phyloP scores from a whole-genome alignment of 2,113 vertebrate species.

The Chaenogobius annularis region DNA sequence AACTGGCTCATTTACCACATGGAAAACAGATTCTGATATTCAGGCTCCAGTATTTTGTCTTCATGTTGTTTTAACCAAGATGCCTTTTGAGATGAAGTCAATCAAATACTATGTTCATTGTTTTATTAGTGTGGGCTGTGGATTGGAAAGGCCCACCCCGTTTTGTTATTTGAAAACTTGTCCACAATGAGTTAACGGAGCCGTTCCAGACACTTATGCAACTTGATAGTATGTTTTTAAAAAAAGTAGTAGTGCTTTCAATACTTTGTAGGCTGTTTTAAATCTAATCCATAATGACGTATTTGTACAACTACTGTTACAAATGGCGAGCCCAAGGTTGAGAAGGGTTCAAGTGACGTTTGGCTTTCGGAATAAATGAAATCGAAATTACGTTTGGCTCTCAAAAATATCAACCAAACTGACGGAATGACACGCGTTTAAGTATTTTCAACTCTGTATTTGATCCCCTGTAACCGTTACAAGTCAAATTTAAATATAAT shows the following conservation, averaged over 20 bases:
- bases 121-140: slow-evolving; percentile 31
- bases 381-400: too few relatives aligned
- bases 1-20: slow-evolving; percentile 56
- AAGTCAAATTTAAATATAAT: background rate
- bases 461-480: too few relatives aligned
- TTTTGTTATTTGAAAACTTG: slow-evolving; percentile 45
- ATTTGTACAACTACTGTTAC: too few relatives aligned
- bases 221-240: slow-evolving; percentile 40
- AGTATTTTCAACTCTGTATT: too few relatives aligned
- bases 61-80: slow-evolving; percentile 29
- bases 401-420: too few relatives aligned
- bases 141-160: slow-evolving; percentile 35
- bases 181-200: slow-evolving; percentile 43
- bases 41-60: slow-evolving; percentile 32
- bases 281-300: too few relatives aligned
- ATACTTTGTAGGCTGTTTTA: too few relatives aligned
- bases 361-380: too few relatives aligned
- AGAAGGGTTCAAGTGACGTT: too few relatives aligned
- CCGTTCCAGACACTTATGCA: slow-evolving; percentile 67
- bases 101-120: slow-evolving; percentile 41
- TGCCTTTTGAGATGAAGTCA: slow-evolving; percentile 64
- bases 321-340: too few relatives aligned
- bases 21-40: slow-evolving; percentile 52
- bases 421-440: too few relatives aligned
- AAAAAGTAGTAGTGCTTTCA: too few relatives aligned